A percentile compares a stretch with the other conserved stretches of the same genome.
Evolutionary conservation across 2,113 vertebrate species (phyloP).

Genomic region (Salvelinus namaycush): DNA sequence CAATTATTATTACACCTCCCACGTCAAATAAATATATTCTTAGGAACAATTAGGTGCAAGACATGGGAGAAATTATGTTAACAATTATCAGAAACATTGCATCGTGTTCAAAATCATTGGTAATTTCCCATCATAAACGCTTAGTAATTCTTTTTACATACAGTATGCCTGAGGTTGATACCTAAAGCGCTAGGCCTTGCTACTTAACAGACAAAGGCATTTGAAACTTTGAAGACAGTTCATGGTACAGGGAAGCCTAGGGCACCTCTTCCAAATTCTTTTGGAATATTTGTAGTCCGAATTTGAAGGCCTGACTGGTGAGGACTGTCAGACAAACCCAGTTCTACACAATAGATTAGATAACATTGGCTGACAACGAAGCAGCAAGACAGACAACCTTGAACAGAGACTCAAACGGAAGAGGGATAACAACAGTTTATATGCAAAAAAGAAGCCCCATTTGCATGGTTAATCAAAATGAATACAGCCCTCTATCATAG

Average conservation of each 20-base stretch:
- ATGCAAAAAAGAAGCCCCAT: conserved; percentile 36
- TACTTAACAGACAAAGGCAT: neutral
- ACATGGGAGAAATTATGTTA: neutral
- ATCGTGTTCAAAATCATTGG: neutral
- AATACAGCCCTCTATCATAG: neutral
- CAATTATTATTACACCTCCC: neutral
- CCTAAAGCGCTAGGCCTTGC: neutral
- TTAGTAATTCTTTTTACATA: neutral
- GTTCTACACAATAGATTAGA: neutral
- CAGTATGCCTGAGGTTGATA: neutral
- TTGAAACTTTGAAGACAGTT: neutral
- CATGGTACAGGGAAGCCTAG: neutral
- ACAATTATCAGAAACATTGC: neutral
- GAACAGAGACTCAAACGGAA: neutral
- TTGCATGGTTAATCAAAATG: conserved; percentile 10
- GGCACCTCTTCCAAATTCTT: neutral
- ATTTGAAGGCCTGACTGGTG: conserved; percentile 3
- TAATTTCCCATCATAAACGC: neutral
- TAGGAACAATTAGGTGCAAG: neutral
- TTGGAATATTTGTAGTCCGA: conserved; percentile 3
- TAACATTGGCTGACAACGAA: neutral
- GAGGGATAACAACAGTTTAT: neutral
- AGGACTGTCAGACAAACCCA: neutral
- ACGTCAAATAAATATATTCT: neutral
- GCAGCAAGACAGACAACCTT: conserved; percentile 29